phyloP scores from a whole-genome alignment of 2,113 vertebrate genomes.

The Apistogramma diplotaenia region DNA sequence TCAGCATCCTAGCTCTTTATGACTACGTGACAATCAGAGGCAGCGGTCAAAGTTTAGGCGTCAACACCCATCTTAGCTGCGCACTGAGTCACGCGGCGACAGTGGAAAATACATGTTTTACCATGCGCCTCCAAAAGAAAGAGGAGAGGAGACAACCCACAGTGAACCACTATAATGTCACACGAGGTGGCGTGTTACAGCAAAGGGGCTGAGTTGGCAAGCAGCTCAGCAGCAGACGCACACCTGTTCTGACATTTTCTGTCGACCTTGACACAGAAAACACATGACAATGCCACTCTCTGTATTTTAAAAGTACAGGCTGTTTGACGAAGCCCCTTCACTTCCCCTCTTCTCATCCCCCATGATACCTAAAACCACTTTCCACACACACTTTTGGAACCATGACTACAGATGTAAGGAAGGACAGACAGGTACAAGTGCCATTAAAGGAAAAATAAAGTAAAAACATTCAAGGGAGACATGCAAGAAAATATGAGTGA shows the following conservation, averaged over 20 bases:
- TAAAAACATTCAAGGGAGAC: background rate
- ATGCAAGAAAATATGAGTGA: background rate
- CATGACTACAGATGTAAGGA: constrained; percentile 8
- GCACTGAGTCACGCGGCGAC: background rate
- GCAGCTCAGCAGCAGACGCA: constrained; percentile 72
- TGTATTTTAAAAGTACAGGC: constrained; percentile 60
- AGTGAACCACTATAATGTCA: constrained; percentile 66
- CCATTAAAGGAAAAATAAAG: constrained; percentile 16
- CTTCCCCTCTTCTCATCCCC: constrained; percentile 30
- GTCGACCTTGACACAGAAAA: constrained; percentile 79
- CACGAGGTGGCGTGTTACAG: constrained; percentile 64
- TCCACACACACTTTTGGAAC: background rate
- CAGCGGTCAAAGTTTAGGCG: constrained; percentile 25
- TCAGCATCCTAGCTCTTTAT: constrained; percentile 12
- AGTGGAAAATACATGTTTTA: constrained; percentile 25
- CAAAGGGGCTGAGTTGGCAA: constrained; percentile 77
- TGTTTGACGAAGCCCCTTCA: constrained; percentile 38
- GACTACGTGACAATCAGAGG: constrained; percentile 8
- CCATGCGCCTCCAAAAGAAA: constrained; percentile 17
- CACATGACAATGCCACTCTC: constrained; percentile 74
- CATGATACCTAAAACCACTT: constrained; percentile 54
- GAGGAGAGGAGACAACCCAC: constrained; percentile 42
- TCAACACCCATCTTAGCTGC: constrained; percentile 18
- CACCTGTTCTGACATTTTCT: constrained; percentile 83
- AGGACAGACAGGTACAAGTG: background rate